A percentile compares a stretch with the other conserved stretches of the same genome.
Evolutionary conservation across 2,888 invertebrate species (phyloP).

Genomic region (Eupeodes luniger): DNA sequence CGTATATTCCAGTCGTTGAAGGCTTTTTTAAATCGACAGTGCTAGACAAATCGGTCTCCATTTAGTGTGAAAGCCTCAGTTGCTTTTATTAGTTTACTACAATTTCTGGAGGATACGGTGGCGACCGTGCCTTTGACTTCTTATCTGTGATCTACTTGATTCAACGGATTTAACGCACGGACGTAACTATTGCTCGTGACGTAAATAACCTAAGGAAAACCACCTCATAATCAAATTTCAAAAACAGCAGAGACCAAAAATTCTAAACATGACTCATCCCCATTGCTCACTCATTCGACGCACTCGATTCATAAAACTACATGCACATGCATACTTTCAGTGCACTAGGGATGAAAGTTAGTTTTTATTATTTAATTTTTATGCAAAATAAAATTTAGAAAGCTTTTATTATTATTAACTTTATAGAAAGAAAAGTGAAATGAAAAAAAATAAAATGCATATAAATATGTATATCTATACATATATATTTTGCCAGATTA

Average conservation of each 20-base stretch:
- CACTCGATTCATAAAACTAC: slow-evolving; percentile 42
- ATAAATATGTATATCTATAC: too few relatives aligned
- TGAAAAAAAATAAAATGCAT: slow-evolving; percentile 57
- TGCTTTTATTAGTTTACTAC: too few relatives aligned
- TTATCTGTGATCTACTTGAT: too few relatives aligned
- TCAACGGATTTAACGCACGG: too few relatives aligned
- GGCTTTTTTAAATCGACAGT: too few relatives aligned
- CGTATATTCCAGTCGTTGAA: too few relatives aligned
- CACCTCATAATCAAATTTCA: background rate
- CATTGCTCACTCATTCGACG: slow-evolving; percentile 61
- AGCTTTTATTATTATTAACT: background rate
- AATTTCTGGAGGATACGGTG: too few relatives aligned
- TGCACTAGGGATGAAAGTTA: slow-evolving; percentile 48
- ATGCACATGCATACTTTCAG: slow-evolving; percentile 57
- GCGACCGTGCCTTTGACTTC: too few relatives aligned
- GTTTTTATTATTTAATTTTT: slow-evolving; percentile 22
- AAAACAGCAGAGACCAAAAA: slow-evolving; percentile 12
- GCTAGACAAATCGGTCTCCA: too few relatives aligned
- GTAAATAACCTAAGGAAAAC: too few relatives aligned
- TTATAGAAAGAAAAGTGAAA: slow-evolving; percentile 24
- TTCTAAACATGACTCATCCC: slow-evolving; percentile 65
- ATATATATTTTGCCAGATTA: slow-evolving; percentile 48
- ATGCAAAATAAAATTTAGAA: slow-evolving; percentile 25
- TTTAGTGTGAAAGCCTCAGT: too few relatives aligned
- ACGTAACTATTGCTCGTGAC: too few relatives aligned